Evolutionary conservation across 2,888 invertebrate genomes (phyloP), one percentile per base, ranked within the genome.

Genomic region (Melieria omissa): DNA sequence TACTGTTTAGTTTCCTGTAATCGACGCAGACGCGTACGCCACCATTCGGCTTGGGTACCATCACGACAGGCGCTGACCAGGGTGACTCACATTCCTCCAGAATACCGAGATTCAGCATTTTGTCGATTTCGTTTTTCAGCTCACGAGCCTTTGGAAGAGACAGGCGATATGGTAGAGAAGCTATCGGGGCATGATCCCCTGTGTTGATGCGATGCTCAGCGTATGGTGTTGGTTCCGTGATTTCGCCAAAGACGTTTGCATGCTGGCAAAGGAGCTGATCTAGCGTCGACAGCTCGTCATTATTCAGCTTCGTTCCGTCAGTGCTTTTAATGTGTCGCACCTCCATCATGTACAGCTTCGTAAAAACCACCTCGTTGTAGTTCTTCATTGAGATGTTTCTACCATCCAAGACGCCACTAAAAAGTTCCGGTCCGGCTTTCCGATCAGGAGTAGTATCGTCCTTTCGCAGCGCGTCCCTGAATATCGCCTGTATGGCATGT

Each of bases 11-110:
- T 52, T 79, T 78, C 0, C 83, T 69, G 55, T 82, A 84, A 46
- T 82, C 84, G 0, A 83, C 67, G 60, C 82, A 85, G 29, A 86
- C 67, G 2, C 70, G 67, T 55, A 70, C 47, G 49, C 70, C 63
- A 0, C 68, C 62, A 62, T 72, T 64, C 9, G 57, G 47, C 67
- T 86, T 86, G 1, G 82, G 83, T 7, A 86, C 82, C 61, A 85
- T 71, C 0, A 86, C 78, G 1, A 79, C 80, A 8, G 84, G 85
- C 5, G 84, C 77, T 0, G 81, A 77, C 84, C 84, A 86, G 2
- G 83, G 80, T 0, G 83, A 84, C 68, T 85, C 84, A 65, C 82
- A 81, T 57, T 85, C 83, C 71, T 86, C 84, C 1, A 86, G 83
- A 1, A 86, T 76, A 0, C 75, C 82, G 5, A 81, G 77, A 5